Conservation (phyloP, 2,797 vertebrate species). For the Sebastes kiyomatsui region DNA sequence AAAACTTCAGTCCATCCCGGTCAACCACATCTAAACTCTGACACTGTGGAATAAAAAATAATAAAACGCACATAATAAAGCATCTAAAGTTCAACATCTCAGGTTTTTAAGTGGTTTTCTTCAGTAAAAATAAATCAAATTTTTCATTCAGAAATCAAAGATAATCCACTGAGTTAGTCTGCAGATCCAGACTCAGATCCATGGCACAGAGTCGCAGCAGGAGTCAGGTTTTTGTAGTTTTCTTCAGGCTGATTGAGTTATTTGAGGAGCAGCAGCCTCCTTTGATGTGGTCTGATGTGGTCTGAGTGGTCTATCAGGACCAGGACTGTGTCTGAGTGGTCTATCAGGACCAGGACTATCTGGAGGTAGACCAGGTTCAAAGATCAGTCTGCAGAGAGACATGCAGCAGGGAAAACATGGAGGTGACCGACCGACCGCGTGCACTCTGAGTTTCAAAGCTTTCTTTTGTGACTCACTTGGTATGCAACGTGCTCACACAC, state of each 20-base stretch:
- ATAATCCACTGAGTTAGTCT: not conserved
- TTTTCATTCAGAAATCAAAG: not conserved
- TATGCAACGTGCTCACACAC: constrained; percentile 18
- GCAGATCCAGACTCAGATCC: not conserved
- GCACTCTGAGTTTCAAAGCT: constrained; percentile 20
- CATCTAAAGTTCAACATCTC: constrained; percentile 21
- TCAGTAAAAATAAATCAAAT: not conserved
- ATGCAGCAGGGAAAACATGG: constrained; percentile 3
- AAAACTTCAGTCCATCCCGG: not conserved
- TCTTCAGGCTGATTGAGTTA: not conserved
- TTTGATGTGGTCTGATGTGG: not conserved
- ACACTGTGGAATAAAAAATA: not conserved
- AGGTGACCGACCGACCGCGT: constrained; percentile 46
- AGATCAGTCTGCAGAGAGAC: constrained; percentile 50
- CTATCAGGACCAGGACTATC: not conserved
- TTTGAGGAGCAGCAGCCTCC: not conserved
- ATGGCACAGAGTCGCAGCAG: not conserved
- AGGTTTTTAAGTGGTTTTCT: not conserved
- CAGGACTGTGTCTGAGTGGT: not conserved
- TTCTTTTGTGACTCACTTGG: constrained; percentile 43
- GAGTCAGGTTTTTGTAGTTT: not conserved
- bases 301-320: not conserved
- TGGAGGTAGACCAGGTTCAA: constrained; percentile 59
- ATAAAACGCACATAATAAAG: not conserved
- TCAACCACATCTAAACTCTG: not conserved